Conservation (phyloP, 2,113 vertebrate species). For the Delphinus delphis region DNA sequence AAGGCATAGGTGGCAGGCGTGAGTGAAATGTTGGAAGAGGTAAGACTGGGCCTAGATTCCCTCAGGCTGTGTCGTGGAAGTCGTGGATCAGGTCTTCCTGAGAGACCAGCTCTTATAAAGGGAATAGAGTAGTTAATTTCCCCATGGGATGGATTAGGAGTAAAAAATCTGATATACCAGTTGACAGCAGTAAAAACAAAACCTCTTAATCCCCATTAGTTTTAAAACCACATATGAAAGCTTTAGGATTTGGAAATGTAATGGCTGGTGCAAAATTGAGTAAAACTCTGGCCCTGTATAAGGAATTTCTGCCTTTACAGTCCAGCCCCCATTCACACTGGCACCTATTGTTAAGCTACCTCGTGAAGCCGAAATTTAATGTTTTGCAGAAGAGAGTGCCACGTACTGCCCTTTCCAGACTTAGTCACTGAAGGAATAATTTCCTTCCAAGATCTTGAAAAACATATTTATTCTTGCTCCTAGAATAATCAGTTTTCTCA, state of each 20-base stretch:
- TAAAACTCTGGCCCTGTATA: not conserved
- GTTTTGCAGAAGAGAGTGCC: not conserved
- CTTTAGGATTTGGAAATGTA: not conserved
- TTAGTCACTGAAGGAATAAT: not conserved
- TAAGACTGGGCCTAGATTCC: not conserved
- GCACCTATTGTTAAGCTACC: not conserved
- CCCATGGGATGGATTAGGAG: not conserved
- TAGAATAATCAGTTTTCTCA: slow-evolving; percentile 49
- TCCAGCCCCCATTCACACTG: not conserved
- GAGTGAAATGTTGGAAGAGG: not conserved
- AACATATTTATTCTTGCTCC: not conserved
- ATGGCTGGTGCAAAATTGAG: not conserved
- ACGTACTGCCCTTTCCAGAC: not conserved
- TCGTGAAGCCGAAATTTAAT: not conserved
- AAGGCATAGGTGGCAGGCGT: fast-evolving
- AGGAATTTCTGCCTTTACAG: not conserved
- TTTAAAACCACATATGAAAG: not conserved
- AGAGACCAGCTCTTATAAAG: not conserved
- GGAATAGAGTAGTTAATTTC: not conserved
- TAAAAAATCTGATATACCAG: not conserved
- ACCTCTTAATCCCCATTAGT: not conserved
- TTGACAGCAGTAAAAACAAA: not conserved
- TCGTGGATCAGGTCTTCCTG: not conserved
- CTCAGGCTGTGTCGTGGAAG: not conserved
- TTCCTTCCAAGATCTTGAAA: not conserved